Percentiles rank a stretch among this genome's conserved stretches.
phyloP scores from a whole-genome alignment of 2,888 invertebrate genomes.

The Acleris literana region DNA sequence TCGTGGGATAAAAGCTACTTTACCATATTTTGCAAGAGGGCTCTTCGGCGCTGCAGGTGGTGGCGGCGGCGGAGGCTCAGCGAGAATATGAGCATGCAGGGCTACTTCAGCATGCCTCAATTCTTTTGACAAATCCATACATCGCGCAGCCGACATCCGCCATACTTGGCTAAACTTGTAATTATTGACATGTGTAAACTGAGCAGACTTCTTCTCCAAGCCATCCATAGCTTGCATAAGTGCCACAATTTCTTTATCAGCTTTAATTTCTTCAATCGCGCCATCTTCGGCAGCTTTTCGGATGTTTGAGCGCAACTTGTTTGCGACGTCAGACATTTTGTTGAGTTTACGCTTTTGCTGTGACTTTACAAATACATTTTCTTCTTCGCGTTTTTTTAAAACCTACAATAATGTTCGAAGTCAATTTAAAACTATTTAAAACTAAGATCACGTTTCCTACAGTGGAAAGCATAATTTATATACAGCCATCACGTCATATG shows the following conservation, averaged over 20 bases:
- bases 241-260: constrained; percentile 87
- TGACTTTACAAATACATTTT: constrained; percentile 90
- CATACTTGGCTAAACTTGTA: constrained; percentile 82
- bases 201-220: constrained; percentile 87
- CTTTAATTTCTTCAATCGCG: constrained; percentile 85
- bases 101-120: constrained; percentile 68
- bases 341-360: constrained; percentile 91
- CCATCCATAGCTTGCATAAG: constrained; percentile 87
- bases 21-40: constrained; percentile 64
- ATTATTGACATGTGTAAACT: constrained; percentile 86
- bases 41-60: constrained; percentile 62
- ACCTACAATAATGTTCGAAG: constrained; percentile 67
- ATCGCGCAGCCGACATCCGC: constrained; percentile 69
- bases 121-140: constrained; percentile 53
- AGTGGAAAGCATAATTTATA: no score
- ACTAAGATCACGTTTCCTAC: not conserved
- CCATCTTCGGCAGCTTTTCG: constrained; percentile 86
- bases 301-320: constrained; percentile 85
- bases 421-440: no score
- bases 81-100: constrained; percentile 72
- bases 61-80: constrained; percentile 70
- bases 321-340: constrained; percentile 89
- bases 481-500: no score
- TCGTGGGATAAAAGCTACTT: no score
- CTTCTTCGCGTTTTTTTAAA: constrained; percentile 93